These are phyloP conservation scores for Panulirus ornatus DNA, from an alignment of 1,140 invertebrate species.

Conservation along the genomic window DNA sequence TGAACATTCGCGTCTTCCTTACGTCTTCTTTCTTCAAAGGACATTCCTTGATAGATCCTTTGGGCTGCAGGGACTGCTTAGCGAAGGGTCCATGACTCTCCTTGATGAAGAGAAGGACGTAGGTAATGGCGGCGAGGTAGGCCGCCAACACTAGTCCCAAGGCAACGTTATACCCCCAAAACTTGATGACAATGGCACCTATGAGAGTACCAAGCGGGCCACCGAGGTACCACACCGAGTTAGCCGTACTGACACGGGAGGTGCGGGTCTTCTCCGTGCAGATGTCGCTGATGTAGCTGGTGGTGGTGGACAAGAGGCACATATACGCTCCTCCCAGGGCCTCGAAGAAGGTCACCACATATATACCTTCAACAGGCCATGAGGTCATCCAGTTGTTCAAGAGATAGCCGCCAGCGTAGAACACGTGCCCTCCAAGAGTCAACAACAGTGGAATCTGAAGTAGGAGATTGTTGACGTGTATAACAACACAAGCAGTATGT, in stretches of 20 bases:
- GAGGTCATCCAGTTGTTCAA: slow-evolving; percentile 35
- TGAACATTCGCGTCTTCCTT: slow-evolving; percentile 39
- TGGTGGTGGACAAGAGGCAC: slow-evolving; percentile 48
- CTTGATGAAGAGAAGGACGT: too few relatives aligned
- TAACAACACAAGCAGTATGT: too few relatives aligned
- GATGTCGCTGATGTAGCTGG: slow-evolving; percentile 67
- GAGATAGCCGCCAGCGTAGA: slow-evolving; percentile 59
- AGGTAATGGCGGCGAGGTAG: slow-evolving; percentile 38
- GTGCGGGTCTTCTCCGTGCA: slow-evolving; percentile 54
- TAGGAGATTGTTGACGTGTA: too few relatives aligned
- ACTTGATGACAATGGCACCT: slow-evolving; percentile 45
- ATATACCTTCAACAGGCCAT: slow-evolving; percentile 57
- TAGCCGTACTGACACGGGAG: slow-evolving; percentile 45
- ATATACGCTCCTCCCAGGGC: slow-evolving; percentile 56
- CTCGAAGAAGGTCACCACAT: slow-evolving; percentile 55
- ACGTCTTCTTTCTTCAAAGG: slow-evolving; percentile 17
- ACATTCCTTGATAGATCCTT: slow-evolving; percentile 16
- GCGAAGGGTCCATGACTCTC: too few relatives aligned
- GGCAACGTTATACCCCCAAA: slow-evolving; percentile 46
- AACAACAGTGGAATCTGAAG: slow-evolving; percentile 61
- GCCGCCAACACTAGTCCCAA: slow-evolving; percentile 35
- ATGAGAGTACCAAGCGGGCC: slow-evolving; percentile 65
- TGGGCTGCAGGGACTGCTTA: background rate
- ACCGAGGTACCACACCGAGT: slow-evolving; percentile 69
- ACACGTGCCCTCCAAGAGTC: slow-evolving; percentile 32